phyloP scores from a whole-genome alignment of 2,797 vertebrate species.

The Semaprochilodus insignis region DNA sequence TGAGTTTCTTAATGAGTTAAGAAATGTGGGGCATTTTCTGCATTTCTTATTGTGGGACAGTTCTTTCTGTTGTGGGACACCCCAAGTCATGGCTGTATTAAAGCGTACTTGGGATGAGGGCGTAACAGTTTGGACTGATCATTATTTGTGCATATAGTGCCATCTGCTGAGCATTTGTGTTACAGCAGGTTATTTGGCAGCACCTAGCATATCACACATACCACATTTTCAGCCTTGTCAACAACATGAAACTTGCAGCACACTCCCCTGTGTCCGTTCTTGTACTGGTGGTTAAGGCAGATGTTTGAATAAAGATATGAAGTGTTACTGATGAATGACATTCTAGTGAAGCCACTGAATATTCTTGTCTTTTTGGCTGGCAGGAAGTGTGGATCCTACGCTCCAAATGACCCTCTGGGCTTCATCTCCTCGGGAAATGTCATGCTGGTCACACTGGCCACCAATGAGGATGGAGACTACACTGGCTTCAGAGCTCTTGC shows the following conservation, averaged over 20 bases:
- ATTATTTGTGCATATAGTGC: constrained; percentile 33
- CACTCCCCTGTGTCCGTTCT: not conserved
- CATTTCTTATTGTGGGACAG: too few relatives aligned
- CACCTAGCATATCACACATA: too few relatives aligned
- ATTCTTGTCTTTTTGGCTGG: constrained; percentile 33
- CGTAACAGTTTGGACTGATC: too few relatives aligned
- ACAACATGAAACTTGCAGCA: not conserved
- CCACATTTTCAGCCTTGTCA: too few relatives aligned
- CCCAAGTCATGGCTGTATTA: too few relatives aligned
- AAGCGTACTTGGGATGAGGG: too few relatives aligned
- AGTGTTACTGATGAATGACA: not conserved
- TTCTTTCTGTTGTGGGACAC: too few relatives aligned
- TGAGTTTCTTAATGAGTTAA: too few relatives aligned
- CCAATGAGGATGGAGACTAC: constrained; percentile 76
- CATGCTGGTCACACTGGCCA: constrained; percentile 87
- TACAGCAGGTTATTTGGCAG: not conserved
- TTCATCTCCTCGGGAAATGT: constrained; percentile 95
- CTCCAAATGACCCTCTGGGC: constrained; percentile 85
- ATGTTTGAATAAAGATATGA: not conserved
- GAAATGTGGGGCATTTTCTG: too few relatives aligned
- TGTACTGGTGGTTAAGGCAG: not conserved
- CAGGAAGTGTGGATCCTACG: constrained; percentile 88
- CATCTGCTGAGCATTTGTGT: constrained; percentile 36
- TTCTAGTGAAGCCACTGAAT: not conserved
- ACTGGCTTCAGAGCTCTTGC: constrained; percentile 88